phyloP scores from a whole-genome alignment of 2,113 vertebrate genomes.

The Cyphomyrus discorhynchus region DNA sequence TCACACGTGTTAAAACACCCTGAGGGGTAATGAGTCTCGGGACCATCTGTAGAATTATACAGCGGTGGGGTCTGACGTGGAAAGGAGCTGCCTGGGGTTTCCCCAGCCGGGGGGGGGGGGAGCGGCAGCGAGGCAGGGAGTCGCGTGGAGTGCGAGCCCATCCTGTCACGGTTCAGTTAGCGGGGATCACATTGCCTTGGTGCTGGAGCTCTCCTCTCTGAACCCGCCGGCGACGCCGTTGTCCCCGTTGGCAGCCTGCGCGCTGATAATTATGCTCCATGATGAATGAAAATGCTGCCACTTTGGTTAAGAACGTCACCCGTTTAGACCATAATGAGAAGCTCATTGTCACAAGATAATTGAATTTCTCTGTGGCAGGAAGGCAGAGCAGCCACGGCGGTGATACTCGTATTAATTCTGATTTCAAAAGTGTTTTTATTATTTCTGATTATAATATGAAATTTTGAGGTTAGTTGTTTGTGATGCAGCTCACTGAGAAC shows the following conservation, averaged over 20 bases:
- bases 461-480: slow-evolving; percentile 5
- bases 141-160: background rate
- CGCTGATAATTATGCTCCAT: background rate
- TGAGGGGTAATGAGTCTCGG: background rate
- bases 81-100: background rate
- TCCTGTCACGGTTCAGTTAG: background rate
- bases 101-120: background rate
- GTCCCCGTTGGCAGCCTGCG: background rate
- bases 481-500: background rate
- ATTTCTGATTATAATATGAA: background rate
- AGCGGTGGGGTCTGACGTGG: background rate
- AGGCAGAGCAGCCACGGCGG: background rate
- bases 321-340: slow-evolving; percentile 1
- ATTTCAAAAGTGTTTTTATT: background rate
- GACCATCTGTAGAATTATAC: background rate
- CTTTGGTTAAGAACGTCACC: background rate
- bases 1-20: background rate
- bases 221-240: background rate
- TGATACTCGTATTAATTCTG: background rate
- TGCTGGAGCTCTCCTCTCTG: background rate
- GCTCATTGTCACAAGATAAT: background rate
- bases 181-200: background rate
- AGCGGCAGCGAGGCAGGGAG: background rate
- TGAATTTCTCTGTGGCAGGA: slow-evolving; percentile 7
- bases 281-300: slow-evolving; percentile 16